Evolutionary conservation across 2,113 vertebrate genomes (phyloP), one percentile per base, ranked within the genome.

Genomic region (Shinisaurus crocodilurus): DNA sequence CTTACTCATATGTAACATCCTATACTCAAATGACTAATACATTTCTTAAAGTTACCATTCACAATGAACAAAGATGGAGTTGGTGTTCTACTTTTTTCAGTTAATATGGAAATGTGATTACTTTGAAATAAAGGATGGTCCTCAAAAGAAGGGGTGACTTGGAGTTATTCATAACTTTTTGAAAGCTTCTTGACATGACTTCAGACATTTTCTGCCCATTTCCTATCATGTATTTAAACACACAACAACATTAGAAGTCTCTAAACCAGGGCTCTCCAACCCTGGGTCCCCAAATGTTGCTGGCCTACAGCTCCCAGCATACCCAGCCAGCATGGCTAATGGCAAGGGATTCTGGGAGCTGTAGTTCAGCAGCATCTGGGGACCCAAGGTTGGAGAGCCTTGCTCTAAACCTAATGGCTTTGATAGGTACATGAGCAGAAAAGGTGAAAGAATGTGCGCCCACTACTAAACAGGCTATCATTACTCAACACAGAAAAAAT

Each of bases 121-220:
- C 9, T 85, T n/a, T 90, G 79, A 82, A 74, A 74, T 86, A 86
- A 86, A 74, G 45, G 65, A 74, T 74, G 12, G 60, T 15, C 16
- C 34, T 79, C n/a, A 69, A 67, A 85, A 60, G 18, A 85, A 34
- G 12, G 37, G 5, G 48, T 80, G 83, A 85, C 65, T 69, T 88
- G 34, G 43, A 89, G 43, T 75, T 67, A 83, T 89, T 89, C 83
- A 1, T 89, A 40, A 70, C 29, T 95, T 87, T 87, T 75, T 40
- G 82, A 77, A 93, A 86, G 50, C 70, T 89, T 50, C 0, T 85
- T 80, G 18, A 40, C 10, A 67, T 54, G 15, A 37, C 63, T 40
- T 54, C 48, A 70, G 12, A 25, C 32, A 76, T 76, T 50, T 74
- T 88, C 37, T 6, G 16, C 16, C 25, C 12, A 83, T 20, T 84